Base-by-base conservation (phyloP, 2,797 vertebrate species). In the Morelia viridis region DNA sequence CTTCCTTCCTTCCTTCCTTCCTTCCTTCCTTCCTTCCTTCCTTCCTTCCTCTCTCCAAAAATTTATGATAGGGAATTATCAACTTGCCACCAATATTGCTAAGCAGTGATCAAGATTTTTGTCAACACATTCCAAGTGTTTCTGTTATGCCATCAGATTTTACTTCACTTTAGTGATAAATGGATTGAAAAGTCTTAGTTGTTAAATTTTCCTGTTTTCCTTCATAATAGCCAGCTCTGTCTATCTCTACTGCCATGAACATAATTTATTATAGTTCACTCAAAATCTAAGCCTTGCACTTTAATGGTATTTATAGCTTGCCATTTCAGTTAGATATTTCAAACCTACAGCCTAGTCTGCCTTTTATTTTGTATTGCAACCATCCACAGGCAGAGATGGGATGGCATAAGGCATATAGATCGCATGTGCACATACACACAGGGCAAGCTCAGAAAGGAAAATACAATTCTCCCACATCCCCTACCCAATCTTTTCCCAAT, bases 61-160 rank as follows among this genome's bases (percentile, higher is more conserved):
- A 92, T 93, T 94, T 92, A 12, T 57, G 56, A 41, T 83, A 92
- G 56, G 56, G 56, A 53, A 89, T 89, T 50, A 61, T 46, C 22
- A n/a, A 60, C 10, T 41, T 56, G 64, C 19, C 53, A 84, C 50
- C 35, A 35, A 61, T 2, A n/a, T 17, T 50, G 90, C 22, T 60
- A 68, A 31, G 24, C 15, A 24, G 35, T 15, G 31, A 46, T 50
- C 19, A 41, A 84, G n/a, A 10, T 11, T 85, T 89, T 56, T 60
- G 58, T 53, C 8, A 28, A 19, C 84, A 57, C 35, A 65, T 31
- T 80, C 65, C 26, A 87, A 90, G 24, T 31, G 41, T 84, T 68
- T 26, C 12, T 53, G 22, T 68, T 83, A 35, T 28, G n/a, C 22
- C 68, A 60, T 46, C 64, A 86, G 64, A 61, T 28, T 35, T 60